Evolutionary conservation across 2,113 vertebrate genomes (phyloP), one percentile per base, ranked within the genome.

Genomic region (Corapipo altera): DNA sequence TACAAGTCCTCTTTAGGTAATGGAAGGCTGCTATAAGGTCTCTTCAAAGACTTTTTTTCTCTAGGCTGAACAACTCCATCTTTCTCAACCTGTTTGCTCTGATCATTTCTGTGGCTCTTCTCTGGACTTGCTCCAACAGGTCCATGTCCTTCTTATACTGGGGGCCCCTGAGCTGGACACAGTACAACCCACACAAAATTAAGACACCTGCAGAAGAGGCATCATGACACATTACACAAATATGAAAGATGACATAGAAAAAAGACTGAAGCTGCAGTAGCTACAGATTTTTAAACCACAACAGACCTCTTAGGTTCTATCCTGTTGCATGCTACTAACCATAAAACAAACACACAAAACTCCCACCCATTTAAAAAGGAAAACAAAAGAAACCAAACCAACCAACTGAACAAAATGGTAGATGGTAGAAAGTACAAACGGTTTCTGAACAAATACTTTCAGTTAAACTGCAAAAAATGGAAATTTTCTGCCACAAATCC

Each of bases 141-240:
- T 54, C 24, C 46, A 35, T 55, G 52, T 30, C 46, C n/a, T 33
- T 46, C 44, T 54, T 17, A 67, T 4, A 9, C 2, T 30, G 28
- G 46, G 14, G 16, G 33, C 24, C 19, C 23, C 22, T n/a, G 19
- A 39, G 55, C 8, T 54, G 65, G 55, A 27, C 12, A 27, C 33
- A 74, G 18, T 43, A 39, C 52, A 67, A 14, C 7, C 28, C 39
- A 46, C 33, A 61, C 0, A 0, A 69, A 54, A 6, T n/a, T 46
- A 70, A 58, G 39, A 67, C 11, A 69, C 11, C 2, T 2, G 1
- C 18, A 59, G 35, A 16, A 74, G 32, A 95, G 30, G 8, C 46
- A 92, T 6, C 32, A 44, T 3, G 3, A 33, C 57, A 85, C 17
- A 23, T 37, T 6, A 82, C 12, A n/a, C 33, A 61, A 83, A 65